Conservation (phyloP, 2,888 invertebrate species). For the Eulithis testata region DNA sequence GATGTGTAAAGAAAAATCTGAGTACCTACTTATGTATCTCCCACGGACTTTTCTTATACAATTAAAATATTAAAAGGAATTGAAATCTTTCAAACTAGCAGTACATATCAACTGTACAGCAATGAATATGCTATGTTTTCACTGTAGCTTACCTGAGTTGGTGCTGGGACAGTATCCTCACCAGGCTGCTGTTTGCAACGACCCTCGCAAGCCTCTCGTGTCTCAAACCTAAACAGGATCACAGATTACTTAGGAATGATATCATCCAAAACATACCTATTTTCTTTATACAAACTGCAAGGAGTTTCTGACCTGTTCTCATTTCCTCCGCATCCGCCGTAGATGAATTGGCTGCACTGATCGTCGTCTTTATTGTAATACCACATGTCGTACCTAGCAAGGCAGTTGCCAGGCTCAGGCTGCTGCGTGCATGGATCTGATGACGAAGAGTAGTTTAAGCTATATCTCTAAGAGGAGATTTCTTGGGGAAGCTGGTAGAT, state of each 20-base stretch:
- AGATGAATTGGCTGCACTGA: slow-evolving; percentile 92
- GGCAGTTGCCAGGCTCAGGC: slow-evolving; percentile 90
- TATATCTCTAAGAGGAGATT: background rate
- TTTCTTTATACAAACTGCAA: background rate
- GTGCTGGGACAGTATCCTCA: slow-evolving; percentile 18
- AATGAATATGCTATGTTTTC: no score
- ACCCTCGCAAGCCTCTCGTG: slow-evolving; percentile 83
- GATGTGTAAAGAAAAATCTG: no score
- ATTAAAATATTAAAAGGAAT: no score
- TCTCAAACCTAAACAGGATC: slow-evolving; percentile 83
- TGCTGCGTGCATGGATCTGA: slow-evolving; percentile 87
- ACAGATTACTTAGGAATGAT: background rate
- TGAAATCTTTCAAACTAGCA: no score
- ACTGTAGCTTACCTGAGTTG: slow-evolving; percentile 28
- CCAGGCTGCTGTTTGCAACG: slow-evolving; percentile 70
- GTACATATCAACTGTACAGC: no score
- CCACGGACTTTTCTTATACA: no score
- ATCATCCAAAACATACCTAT: no score
- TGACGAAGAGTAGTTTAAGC: slow-evolving; percentile 3
- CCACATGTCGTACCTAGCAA: slow-evolving; percentile 89
- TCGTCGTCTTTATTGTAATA: slow-evolving; percentile 89
- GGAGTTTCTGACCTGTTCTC: slow-evolving; percentile 89
- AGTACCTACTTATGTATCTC: no score
- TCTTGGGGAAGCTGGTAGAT: no score
- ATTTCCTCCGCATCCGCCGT: slow-evolving; percentile 97